phyloP scores from a whole-genome alignment of 2,113 vertebrate genomes.

The Scomber colias region DNA sequence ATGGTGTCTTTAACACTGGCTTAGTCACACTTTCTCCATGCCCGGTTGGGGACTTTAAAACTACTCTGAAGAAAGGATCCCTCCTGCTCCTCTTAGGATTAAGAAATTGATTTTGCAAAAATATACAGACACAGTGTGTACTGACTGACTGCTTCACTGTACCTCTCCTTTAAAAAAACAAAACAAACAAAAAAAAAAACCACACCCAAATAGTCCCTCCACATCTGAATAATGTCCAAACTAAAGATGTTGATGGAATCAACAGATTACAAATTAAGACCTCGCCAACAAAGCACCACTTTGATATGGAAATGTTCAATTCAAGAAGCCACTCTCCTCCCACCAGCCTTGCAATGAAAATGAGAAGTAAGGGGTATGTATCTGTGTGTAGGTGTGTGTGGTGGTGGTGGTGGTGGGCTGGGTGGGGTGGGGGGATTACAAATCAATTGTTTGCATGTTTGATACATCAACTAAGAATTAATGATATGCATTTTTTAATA shows the following conservation, averaged over 20 bases:
- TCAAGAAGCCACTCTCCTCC: conserved; percentile 55
- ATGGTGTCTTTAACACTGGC: conserved; percentile 93
- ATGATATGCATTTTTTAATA: conserved; percentile 80
- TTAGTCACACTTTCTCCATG: conserved; percentile 88
- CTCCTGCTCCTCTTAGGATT: conserved; percentile 37
- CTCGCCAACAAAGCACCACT: conserved; percentile 68
- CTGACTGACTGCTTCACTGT: conserved; percentile 19
- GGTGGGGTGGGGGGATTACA: conserved; percentile 1
- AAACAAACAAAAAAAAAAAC: neutral
- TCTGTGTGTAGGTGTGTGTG: conserved; percentile 42
- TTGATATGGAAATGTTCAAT: conserved; percentile 77
- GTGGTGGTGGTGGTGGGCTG: neutral
- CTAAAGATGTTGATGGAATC: conserved; percentile 63
- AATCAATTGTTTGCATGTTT: conserved; percentile 78
- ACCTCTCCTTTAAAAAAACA: conserved; percentile 33
- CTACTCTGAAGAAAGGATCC: conserved; percentile 27
- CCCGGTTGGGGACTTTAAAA: conserved; percentile 75
- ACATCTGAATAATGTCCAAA: conserved; percentile 53
- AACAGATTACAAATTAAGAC: conserved; percentile 75
- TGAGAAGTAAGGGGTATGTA: conserved; percentile 28
- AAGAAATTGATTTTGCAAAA: conserved; percentile 69
- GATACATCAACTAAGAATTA: conserved; percentile 52
- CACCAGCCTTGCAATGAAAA: conserved; percentile 19
- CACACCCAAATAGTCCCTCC: conserved; percentile 29
- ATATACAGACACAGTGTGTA: conserved; percentile 21